Base-by-base conservation (phyloP, 1,140 invertebrate species). In the Globodera rostochiensis region DNA sequence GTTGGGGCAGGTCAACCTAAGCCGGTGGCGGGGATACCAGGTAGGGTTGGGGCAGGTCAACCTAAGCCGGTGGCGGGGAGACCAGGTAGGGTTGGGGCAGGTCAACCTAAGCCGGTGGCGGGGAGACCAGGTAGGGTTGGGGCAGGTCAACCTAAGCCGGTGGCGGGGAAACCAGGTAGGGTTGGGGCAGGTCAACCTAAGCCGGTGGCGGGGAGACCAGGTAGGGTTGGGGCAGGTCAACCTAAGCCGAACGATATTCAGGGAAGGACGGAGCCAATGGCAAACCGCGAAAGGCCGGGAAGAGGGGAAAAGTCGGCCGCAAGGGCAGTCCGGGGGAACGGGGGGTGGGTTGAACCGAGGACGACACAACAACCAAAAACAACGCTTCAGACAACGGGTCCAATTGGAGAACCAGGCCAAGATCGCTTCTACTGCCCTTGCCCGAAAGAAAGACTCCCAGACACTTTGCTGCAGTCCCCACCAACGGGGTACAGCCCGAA, bases 351-450 rank as follows among this genome's bases (percentile, higher is more conserved):
- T 53, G 50, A 7, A 1, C 11, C 50, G 50, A 5, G 19, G 19
- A 64, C 11, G 57, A 2, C 57, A 19, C 11, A 64, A 19, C 13
- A 19, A 19, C 1, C 1, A 11, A 6, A 19, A 64, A 13, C 19
- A 13, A 64, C 6, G 57, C 57, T 6, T 19, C 57, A 64, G 57
- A 64, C 13, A n/a, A 19, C 13, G 66, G 74, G 74, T 2, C n/a
- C 46, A 3, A n/a, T 7, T 45, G 74, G 74, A 1, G 25, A 57
- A 36, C 74, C 74, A 7, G 74, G 74, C n/a, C 36, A 0, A 7
- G 74, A 76, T 47, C 57, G 74, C 66, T 46, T 76, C 46, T 76
- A 76, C 49, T 76, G 74, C 8, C 74, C 74, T 8, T 76, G 74
- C 8, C 74, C 74, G 8, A 53, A 47, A 8, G 6, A 21, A 50